These are phyloP conservation scores for Drosophila parvula DNA, from an alignment of 1,140 invertebrate species.

Conservation along the genomic window DNA sequence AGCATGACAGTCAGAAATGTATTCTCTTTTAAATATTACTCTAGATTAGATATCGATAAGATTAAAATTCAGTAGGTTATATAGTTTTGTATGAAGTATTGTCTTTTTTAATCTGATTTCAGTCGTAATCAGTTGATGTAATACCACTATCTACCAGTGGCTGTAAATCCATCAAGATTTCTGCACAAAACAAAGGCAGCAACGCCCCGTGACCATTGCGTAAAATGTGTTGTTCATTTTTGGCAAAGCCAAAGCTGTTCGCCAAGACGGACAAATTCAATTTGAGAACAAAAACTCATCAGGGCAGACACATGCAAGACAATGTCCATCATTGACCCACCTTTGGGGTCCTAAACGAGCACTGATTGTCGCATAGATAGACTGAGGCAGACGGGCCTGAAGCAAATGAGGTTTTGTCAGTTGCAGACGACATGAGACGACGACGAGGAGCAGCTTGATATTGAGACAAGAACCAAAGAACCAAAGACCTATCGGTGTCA, in stretches of 20 bases:
- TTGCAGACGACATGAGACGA: conserved; percentile 3
- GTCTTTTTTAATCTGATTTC: not conserved
- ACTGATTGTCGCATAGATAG: conserved; percentile 22
- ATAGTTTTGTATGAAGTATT: not conserved
- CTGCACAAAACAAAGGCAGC: not conserved
- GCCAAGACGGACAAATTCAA: conserved; percentile 20
- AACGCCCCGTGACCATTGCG: not conserved
- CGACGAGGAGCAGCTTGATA: not conserved
- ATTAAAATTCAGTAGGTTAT: not conserved
- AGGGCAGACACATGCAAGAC: conserved; percentile 26
- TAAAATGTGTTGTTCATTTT: not conserved
- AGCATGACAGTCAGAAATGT: no score
- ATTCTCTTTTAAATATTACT: no score
- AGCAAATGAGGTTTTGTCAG: conserved; percentile 16
- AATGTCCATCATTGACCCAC: conserved; percentile 45
- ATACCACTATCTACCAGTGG: not conserved
- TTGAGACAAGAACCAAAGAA: not conserved
- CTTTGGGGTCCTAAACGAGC: conserved; percentile 12
- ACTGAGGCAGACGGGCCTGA: conserved; percentile 4
- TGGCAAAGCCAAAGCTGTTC: not conserved
- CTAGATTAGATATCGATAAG: conserved; percentile 1
- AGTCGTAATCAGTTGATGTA: conserved; percentile 1
- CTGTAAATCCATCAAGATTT: not conserved
- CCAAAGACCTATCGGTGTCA: not conserved
- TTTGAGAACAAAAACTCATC: conserved; percentile 32